phyloP scores from a whole-genome alignment of 1,140 invertebrate genomes.

The Brachionus rubens region DNA sequence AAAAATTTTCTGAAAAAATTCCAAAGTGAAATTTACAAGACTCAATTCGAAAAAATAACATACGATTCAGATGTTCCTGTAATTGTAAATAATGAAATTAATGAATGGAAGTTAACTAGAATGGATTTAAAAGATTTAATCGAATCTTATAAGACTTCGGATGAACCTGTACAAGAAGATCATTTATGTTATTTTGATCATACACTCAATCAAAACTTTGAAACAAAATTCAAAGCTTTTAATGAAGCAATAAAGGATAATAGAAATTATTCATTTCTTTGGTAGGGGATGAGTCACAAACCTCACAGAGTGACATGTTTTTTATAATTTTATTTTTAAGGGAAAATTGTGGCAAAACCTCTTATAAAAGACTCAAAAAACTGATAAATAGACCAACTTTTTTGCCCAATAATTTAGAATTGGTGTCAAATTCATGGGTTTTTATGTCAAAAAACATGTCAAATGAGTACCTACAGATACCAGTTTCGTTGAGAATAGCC shows the following conservation, averaged over 20 bases:
- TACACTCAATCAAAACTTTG: background rate
- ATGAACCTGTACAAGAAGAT: background rate
- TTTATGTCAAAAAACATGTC: constrained; percentile 25
- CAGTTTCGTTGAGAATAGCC: background rate
- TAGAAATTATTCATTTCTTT: too few relatives aligned
- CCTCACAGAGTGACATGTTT: too few relatives aligned
- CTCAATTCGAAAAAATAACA: background rate
- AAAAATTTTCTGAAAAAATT: constrained; percentile 21
- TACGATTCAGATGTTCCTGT: constrained; percentile 15
- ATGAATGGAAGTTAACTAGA: background rate
- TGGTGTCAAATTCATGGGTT: background rate
- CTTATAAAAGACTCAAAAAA: constrained; percentile 10
- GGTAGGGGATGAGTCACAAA: too few relatives aligned
- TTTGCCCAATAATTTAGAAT: constrained; percentile 19
- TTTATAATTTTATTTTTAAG: too few relatives aligned
- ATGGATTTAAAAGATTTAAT: background rate
- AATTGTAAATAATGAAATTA: constrained; percentile 1
- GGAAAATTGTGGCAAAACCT: constrained; percentile 30
- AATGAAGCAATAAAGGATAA: background rate
- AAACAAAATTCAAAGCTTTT: background rate
- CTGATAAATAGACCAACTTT: background rate
- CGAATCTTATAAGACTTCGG: background rate
- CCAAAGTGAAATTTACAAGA: background rate
- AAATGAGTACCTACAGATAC: background rate
- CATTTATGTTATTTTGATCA: constrained; percentile 17